Evolutionary conservation across 2,888 invertebrate genomes (phyloP).

Genomic region (Heliconius cydno): DNA sequence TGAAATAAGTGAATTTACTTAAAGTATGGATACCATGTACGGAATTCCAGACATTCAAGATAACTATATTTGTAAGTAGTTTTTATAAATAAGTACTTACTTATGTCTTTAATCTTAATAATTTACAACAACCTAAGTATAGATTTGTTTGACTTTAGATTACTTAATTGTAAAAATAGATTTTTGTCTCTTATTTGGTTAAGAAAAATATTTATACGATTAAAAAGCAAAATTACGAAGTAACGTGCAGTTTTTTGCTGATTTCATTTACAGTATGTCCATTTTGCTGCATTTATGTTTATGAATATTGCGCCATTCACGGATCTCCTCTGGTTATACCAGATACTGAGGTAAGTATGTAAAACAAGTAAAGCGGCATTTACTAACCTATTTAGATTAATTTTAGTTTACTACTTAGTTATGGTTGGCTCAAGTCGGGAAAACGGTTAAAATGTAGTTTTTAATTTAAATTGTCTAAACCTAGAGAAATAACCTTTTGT

Average conservation of each 20-base stretch:
- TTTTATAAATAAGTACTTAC: slow-evolving; percentile 4
- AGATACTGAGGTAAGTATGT: slow-evolving; percentile 59
- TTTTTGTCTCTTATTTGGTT: too few species aligned
- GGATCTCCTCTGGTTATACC: slow-evolving; percentile 63
- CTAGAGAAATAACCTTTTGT: too few species aligned
- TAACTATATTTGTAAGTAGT: slow-evolving; percentile 20
- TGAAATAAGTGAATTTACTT: neutral
- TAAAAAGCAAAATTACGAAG: neutral
- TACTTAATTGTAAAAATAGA: too few species aligned
- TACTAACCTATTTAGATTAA: neutral
- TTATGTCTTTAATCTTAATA: neutral
- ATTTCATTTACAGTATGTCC: slow-evolving; percentile 56
- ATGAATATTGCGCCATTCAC: slow-evolving; percentile 66
- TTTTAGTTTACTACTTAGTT: neutral
- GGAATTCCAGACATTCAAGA: neutral
- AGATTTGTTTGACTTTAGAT: too few species aligned
- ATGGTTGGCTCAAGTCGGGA: neutral
- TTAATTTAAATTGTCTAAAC: too few species aligned
- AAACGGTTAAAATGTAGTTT: too few species aligned
- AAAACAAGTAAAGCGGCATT: neutral
- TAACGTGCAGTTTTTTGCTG: neutral
- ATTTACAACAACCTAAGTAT: neutral
- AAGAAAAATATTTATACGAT: neutral
- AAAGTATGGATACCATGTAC: slow-evolving; percentile 6
- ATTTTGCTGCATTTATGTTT: slow-evolving; percentile 61